These are phyloP conservation scores for Harmothoe impar DNA, from an alignment of 2,888 invertebrate species.

Conservation along the genomic window DNA sequence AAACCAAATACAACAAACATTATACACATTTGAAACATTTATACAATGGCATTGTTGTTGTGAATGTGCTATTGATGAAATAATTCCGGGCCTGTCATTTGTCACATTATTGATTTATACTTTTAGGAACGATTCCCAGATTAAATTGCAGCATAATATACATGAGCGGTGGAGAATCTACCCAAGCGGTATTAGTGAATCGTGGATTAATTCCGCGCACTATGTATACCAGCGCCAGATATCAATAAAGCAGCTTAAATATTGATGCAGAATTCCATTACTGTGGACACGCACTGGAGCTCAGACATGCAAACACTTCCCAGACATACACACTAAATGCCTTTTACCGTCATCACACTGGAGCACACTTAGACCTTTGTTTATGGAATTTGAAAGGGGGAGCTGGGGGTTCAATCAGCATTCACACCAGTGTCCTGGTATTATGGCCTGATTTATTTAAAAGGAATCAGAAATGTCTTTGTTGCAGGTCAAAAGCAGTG, in stretches of 20 bases:
- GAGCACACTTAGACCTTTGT: slow-evolving; percentile 10
- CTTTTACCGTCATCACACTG: slow-evolving; percentile 10
- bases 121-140: too few relatives aligned
- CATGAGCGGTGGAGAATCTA: too few relatives aligned
- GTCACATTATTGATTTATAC: too few relatives aligned
- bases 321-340: background rate
- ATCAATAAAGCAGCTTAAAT: slow-evolving; percentile 10
- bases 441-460: background rate
- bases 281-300: background rate
- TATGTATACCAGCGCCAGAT: background rate
- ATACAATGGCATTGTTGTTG: too few relatives aligned
- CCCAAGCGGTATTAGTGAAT: too few relatives aligned
- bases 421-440: background rate
- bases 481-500: background rate
- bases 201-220: background rate
- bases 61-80: too few relatives aligned
- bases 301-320: slow-evolving; percentile 8
- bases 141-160: too few relatives aligned
- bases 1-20: too few relatives aligned
- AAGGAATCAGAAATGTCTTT: background rate
- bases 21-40: too few relatives aligned
- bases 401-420: background rate
- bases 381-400: background rate
- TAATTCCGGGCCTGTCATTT: too few relatives aligned
- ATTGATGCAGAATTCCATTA: background rate